Base-by-base conservation (phyloP, 2,888 invertebrate genomes). In the Stegana nigrithorax region DNA sequence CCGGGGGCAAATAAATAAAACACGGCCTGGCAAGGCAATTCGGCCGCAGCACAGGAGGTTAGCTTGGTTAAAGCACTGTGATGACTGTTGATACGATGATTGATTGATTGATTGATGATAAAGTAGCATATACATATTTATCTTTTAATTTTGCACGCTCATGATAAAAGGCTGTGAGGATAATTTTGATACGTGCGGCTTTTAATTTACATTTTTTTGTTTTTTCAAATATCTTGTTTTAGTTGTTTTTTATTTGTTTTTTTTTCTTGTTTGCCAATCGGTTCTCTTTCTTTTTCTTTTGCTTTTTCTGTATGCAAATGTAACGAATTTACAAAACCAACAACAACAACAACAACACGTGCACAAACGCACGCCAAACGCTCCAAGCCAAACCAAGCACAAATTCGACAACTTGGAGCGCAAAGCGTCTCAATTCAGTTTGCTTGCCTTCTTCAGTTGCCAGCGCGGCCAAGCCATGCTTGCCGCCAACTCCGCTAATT, bases 361-460 rank as follows among this genome's bases (percentile, higher is more conserved):
- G 76, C 76, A 76, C 70, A 76, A 74, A 65, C 66, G 68, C 59
- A 55, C 68, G 67, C 64, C 76, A 53, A 26, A 57, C 27, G 63
- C 59, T 62, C 53, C 66, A 66, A 64, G 63, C 55, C 71, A 60
- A 61, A n/a, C 51, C 59, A 59, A 44, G 32, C 39, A 57, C 23
- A n/a, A 51, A 26, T 25, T 14, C 21, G 64, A 50, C 63, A 55
- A 44, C 8, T 53, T n/a, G 23, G 42, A 8, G 45, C 58, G 45
- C 21, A 39, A 56, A 68, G 65, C 76, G 67, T 63, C 66, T 70
- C 67, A 71, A 65, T 73, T 75, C 69, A 73, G 64, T 74, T 80
- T 78, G 82, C 82, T 82, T 82, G 82, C 82, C 82, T 82, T 82
- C 81, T 75, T 76, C 53, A 10, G 21, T 21, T 55, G 53, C 53